Evolutionary conservation across 1,140 invertebrate genomes (phyloP), one percentile per base, ranked within the genome.

Genomic region (Drosophila burlai): DNA sequence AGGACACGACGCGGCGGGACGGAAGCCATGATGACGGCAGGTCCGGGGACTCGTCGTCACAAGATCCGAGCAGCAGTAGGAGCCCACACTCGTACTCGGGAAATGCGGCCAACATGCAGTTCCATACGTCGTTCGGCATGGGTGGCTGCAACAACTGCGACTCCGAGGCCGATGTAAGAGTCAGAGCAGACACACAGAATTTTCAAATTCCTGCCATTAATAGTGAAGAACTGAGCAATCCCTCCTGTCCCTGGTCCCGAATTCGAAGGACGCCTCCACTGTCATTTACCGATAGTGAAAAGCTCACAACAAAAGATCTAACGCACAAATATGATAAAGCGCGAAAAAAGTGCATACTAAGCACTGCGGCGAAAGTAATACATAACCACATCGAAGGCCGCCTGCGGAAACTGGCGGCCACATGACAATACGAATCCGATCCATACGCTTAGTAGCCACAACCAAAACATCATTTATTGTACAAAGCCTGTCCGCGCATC

Each of bases 131-230:
- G 0, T 86, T 76, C 46, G 91, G 87, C 11, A 57, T 59, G 9
- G 77, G 58, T 15, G 89, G 91, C 0, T 92, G 91, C 38, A 59
- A 83, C 34, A 92, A 92, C 42, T 92, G 91, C 55, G 91, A 92
- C 8, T 52, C 58, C 21, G 71, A 76, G 5, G n/a, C 40, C 3
- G 45, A 43, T 11, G 15, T 58, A 0, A 68, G 43, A n/a, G n/a
- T 40, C n/a, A 21, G 26, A 24, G 1, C n/a, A 69, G 72, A 55
- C 4, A 16, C 31, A 15, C 18, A 31, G 29, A 42, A 21, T 26
- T 61, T 61, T 57, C 21, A 57, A 45, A 69, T 42, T 42, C 43
- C 75, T 38, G 49, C 64, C 58, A 57, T 77, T 6, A 54, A 8
- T 11, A 52, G 15, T 4, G 67, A 73, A 15, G 67, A 73, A 46